phyloP scores from a whole-genome alignment of 2,113 vertebrate genomes.

The pig (Sus scrofa) region T2T-Sscrofa CM000823.6:63580001-63580500 shows the following conservation, averaged over 20 bases:
- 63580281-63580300: slow-evolving; percentile 89
- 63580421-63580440: slow-evolving; percentile 86
- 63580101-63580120: slow-evolving; percentile 9
- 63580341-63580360: slow-evolving; percentile 91
- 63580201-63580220: slow-evolving; percentile 86
- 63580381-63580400: slow-evolving; percentile 88
- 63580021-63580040: neutral
- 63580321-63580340: slow-evolving; percentile 76
- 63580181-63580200: slow-evolving; percentile 86
- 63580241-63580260: slow-evolving; percentile 90
- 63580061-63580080: neutral
- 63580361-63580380: slow-evolving; percentile 93
- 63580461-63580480: slow-evolving; percentile 89
- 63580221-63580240: slow-evolving; percentile 88
- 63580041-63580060: neutral
- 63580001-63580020: neutral
- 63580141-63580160: slow-evolving; percentile 82
- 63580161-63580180: slow-evolving; percentile 80
- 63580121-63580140: slow-evolving; percentile 80
- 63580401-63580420: slow-evolving; percentile 89
- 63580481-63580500: slow-evolving; percentile 83
- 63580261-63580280: slow-evolving; percentile 89
- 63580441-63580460: slow-evolving; percentile 83
- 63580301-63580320: slow-evolving; percentile 93
- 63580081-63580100: slow-evolving; percentile 59